A percentile compares a stretch with the other conserved stretches of the same genome.
Conservation (phyloP, 2,888 invertebrate species). For the Cyaniris semiargus region DNA sequence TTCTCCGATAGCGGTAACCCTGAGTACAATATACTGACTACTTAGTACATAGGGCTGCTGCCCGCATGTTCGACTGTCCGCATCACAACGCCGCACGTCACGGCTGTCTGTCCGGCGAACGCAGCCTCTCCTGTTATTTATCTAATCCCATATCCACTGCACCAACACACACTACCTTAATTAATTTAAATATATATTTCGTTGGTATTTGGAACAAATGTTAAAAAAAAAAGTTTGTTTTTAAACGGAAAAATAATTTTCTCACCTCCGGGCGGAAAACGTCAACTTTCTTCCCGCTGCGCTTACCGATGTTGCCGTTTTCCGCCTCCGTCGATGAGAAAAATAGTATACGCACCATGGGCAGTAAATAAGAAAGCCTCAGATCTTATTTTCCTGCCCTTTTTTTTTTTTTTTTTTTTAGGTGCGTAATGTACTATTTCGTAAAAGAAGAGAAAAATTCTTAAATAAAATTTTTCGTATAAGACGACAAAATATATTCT, state of each 20-base stretch:
- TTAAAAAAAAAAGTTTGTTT: neutral
- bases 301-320: too few species aligned
- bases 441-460: neutral
- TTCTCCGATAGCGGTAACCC: neutral
- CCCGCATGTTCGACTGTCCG: slow-evolving; percentile 13
- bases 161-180: neutral
- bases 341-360: too few species aligned
- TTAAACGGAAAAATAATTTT: neutral
- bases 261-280: too few species aligned
- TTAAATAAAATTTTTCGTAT: neutral
- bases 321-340: too few species aligned
- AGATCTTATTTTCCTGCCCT: too few species aligned
- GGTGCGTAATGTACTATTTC: too few species aligned
- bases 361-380: too few species aligned
- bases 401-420: too few species aligned
- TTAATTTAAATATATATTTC: neutral
- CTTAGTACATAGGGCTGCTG: neutral
- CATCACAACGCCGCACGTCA: slow-evolving; percentile 23
- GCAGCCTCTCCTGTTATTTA: slow-evolving; percentile 29
- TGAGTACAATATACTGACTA: neutral
- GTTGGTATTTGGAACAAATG: neutral
- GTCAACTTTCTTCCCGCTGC: too few species aligned
- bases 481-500: neutral
- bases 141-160: slow-evolving; percentile 24
- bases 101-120: slow-evolving; percentile 22